These are phyloP conservation scores for Pachypanchax playfairii DNA, from an alignment of 2,113 vertebrate genomes.

Conservation along the genomic window DNA sequence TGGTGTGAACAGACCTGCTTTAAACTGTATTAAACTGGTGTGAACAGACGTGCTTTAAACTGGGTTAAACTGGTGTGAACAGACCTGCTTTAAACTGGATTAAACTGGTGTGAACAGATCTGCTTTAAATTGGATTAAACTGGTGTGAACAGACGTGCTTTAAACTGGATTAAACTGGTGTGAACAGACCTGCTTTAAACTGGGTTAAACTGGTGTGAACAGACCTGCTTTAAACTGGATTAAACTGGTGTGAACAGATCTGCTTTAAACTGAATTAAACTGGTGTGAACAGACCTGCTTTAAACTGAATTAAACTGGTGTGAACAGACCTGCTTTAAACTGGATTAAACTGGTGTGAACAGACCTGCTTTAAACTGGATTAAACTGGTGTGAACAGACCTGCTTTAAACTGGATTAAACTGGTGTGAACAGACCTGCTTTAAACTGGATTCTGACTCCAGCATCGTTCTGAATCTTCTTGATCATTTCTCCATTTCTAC, in stretches of 20 bases:
- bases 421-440: slow-evolving; percentile 83
- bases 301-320: neutral
- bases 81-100: slow-evolving; percentile 96
- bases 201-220: slow-evolving; percentile 15
- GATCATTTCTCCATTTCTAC: slow-evolving; percentile 96
- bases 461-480: slow-evolving; percentile 97
- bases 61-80: slow-evolving; percentile 79
- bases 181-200: neutral
- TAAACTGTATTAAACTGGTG: neutral
- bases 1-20: neutral
- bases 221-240: slow-evolving; percentile 96
- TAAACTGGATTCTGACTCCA: slow-evolving; percentile 95
- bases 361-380: neutral
- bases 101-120: slow-evolving; percentile 2
- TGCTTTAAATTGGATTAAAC: neutral
- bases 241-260: slow-evolving; percentile 2
- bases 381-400: neutral
- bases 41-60: slow-evolving; percentile 90
- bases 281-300: no score
- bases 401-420: neutral
- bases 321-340: neutral
- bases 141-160: neutral
- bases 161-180: neutral
- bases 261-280: neutral
- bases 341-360: neutral